Conservation (phyloP, 2,113 vertebrate genomes). For the Falco punctatus region DNA sequence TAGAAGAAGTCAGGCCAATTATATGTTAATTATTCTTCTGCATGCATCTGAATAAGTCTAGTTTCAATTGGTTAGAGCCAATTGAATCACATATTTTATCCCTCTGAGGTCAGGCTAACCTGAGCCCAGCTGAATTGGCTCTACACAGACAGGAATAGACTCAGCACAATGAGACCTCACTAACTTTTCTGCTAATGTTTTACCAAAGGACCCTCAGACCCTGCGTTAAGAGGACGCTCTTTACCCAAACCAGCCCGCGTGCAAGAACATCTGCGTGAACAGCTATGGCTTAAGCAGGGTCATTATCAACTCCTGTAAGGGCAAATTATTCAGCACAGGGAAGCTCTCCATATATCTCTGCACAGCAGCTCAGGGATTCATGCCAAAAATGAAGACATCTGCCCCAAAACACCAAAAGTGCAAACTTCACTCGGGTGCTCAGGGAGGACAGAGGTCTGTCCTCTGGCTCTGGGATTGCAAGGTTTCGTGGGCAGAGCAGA, state of each 20-base stretch:
- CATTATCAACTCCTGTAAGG: background rate
- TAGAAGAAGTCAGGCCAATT: background rate
- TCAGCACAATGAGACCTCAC: background rate
- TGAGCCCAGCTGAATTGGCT: background rate
- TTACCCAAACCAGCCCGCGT: background rate
- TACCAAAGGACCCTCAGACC: slow-evolving; percentile 25
- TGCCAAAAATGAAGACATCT: background rate
- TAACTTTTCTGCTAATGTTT: slow-evolving; percentile 39
- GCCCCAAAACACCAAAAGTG: background rate
- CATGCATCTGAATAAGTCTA: background rate
- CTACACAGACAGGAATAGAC: background rate
- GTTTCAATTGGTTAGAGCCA: background rate
- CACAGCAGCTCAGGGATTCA: background rate
- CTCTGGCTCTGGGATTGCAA: background rate
- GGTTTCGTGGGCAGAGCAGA: background rate
- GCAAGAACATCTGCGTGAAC: background rate
- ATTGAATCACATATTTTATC: background rate
- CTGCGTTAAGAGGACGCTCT: background rate
- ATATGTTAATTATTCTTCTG: slow-evolving; percentile 17
- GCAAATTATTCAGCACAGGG: background rate
- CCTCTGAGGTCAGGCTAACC: slow-evolving; percentile 56
- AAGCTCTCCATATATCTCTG: background rate
- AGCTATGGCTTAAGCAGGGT: background rate
- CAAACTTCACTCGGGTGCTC: background rate
- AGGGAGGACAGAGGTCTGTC: background rate